Base-by-base conservation (phyloP, 2,113 vertebrate genomes). In the Peromyscus californicus region DNA sequence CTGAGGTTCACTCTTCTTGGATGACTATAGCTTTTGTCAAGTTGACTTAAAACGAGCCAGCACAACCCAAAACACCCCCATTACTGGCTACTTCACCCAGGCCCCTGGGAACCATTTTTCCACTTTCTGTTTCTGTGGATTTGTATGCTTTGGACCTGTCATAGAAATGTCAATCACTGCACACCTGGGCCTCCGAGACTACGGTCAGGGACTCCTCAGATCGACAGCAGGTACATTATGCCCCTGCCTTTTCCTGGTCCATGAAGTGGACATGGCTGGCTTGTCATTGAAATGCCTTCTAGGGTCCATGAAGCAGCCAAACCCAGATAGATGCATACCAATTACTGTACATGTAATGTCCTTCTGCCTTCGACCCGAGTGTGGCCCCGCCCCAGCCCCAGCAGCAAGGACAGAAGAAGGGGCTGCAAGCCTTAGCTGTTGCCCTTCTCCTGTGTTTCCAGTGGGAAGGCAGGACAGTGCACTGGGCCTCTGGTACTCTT, bases 221-320 rank as follows among this genome's bases (percentile, higher is more conserved):
- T 36, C 22, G 1, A 12, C 22, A 12, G 12, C 16, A 0, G 1
- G 0, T 0, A 19, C 24, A 31, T 2, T 15, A 5, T 17, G 22
- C 6, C 10, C 51, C 2, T 5, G 11, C 45, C 54, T 88, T 59
- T 63, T 33, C 5, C 72, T 3, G 57, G 51, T 5, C 36, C 54
- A 24, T 0, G 1, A 24, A 2, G 48, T 8, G 76, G 29, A n/a
- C 70, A 39, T 0, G 33, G 36, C 6, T 33, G n/a, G 26, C 19
- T 10, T 26, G 24, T 51, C 48, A 87, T 3, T 57, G 10, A 11
- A 24, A 59, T 12, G 80, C 51, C 78, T 57, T n/a, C 9, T 17
- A 11, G n/a, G n/a, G 29, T 63, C 61, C 39, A 19, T 3, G 61
- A 45, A n/a, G 15, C 29, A 86, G 63, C n/a, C 39, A 65, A 42